Conservation (phyloP, 1,140 invertebrate species). For the Contarinia nasturtii region DNA sequence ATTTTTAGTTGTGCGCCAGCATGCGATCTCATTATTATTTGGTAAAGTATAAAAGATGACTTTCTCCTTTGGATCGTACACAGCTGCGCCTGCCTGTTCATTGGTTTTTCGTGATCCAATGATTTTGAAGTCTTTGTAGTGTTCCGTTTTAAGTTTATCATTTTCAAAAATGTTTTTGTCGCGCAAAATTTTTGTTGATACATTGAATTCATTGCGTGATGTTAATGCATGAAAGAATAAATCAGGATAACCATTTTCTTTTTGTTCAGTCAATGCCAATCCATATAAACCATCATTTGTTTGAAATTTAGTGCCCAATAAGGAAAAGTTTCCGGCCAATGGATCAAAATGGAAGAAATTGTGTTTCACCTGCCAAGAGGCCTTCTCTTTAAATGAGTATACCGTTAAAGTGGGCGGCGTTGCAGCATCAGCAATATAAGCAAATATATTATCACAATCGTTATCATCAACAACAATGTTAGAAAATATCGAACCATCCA, state of each 20-base stretch:
- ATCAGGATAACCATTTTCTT: conserved; percentile 41
- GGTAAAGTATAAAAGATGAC: conserved; percentile 57
- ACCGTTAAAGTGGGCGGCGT: conserved; percentile 38
- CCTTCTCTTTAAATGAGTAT: conserved; percentile 43
- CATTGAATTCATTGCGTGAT: conserved; percentile 50
- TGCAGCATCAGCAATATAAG: conserved; percentile 43
- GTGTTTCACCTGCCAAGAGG: conserved; percentile 48
- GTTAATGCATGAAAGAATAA: conserved; percentile 60
- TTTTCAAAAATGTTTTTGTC: conserved; percentile 32
- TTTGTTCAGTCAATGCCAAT: conserved; percentile 37
- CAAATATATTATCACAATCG: conserved; percentile 42
- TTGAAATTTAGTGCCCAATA: conserved; percentile 47
- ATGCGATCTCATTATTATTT: conserved; percentile 55
- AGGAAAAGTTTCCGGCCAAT: conserved; percentile 43
- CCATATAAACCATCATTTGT: conserved; percentile 62
- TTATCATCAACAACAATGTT: conserved; percentile 53
- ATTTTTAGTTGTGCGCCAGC: conserved; percentile 33
- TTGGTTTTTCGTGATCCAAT: conserved; percentile 48
- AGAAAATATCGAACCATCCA: conserved; percentile 50
- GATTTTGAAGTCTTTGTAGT: conserved; percentile 44
- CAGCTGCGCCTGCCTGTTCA: conserved; percentile 51
- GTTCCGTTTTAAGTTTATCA: too few relatives aligned
- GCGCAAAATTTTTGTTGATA: conserved; percentile 41
- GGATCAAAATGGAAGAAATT: conserved; percentile 52
- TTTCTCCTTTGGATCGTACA: conserved; percentile 40